These are phyloP conservation scores for Endotricha flammealis DNA, from an alignment of 2,888 invertebrate species.

Conservation along the genomic window DNA sequence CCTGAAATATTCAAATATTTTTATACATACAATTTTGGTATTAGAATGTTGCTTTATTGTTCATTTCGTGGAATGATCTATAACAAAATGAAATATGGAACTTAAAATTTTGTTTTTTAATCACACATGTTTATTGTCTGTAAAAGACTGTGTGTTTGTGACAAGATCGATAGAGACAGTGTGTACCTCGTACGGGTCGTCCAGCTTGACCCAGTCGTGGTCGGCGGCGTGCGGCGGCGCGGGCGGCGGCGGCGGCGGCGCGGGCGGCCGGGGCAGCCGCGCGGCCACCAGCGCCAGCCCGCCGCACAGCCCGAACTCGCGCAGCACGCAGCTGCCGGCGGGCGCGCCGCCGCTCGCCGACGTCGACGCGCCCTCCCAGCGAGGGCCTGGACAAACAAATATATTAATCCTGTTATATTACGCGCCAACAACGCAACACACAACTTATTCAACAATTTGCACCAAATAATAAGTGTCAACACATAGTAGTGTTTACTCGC, in stretches of 20 bases:
- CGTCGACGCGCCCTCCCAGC: slow-evolving; percentile 8
- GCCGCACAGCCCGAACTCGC: slow-evolving; percentile 92
- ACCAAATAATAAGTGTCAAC: no score
- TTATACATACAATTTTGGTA: no score
- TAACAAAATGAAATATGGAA: no score
- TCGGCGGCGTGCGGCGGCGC: slow-evolving; percentile 74
- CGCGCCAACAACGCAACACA: no score
- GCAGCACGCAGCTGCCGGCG: slow-evolving; percentile 72
- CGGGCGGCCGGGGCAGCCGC: slow-evolving; percentile 92
- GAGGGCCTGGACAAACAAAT: slow-evolving; percentile 36
- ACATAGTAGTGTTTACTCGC: no score
- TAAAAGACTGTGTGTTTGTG: no score
- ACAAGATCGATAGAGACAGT: neutral
- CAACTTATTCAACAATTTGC: no score
- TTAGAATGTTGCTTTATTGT: no score
- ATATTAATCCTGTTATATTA: no score
- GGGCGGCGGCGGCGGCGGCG: slow-evolving; percentile 81
- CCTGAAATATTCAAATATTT: slow-evolving; percentile 29
- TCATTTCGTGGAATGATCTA: no score
- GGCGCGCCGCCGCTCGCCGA: slow-evolving; percentile 16
- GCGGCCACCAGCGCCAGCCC: slow-evolving; percentile 93
- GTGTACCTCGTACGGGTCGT: slow-evolving; percentile 75
- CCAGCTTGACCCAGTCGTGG: slow-evolving; percentile 83
- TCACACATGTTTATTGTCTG: no score
- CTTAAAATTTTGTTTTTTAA: no score